Base-by-base conservation (phyloP, 2,888 invertebrate species). In the Tanypteryx hageni region DNA sequence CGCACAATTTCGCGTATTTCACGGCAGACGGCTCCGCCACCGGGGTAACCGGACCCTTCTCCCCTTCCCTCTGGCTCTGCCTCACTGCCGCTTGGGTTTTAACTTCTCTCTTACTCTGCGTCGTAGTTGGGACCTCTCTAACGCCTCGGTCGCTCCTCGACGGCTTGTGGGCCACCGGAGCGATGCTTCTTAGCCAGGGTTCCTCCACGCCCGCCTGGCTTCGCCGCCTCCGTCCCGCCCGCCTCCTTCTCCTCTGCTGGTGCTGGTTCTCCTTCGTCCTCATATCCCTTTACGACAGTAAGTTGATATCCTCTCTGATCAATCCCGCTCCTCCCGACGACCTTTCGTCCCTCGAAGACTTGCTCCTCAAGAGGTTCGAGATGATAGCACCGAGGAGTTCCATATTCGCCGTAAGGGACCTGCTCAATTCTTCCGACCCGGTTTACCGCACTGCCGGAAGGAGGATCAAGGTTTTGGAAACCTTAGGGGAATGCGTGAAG, bases 361-460 rank as follows among this genome's bases (percentile, higher is more conserved):
- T 89, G n/a, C 64, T 89, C 16, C 10, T 89, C 18, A 9, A 68
- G 44, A 89, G 64, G 31, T 89, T 64, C 44, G 44, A 64, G 89
- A 89, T 89, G 68, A 64, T 89, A 44, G 44, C 89, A 5, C 89
- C 89, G 18, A 64, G 89, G 64, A 89, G 64, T 44, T 89, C 89
- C 10, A 31, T 89, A 13, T 89, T 89, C 31, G 89, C 89, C 22
- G 68, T 89, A 9, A 31, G 89, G 7, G 89, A 64, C 4, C 61
- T 89, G 9, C 31, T 89, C 61, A 89, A 89, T 44, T 89, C 89
- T 18, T 44, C 89, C n/a, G 89, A 89, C 64, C 16, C 89, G 13
- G n/a, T 56, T 16, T 89, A 89, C 44, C 31, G 89, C 11, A 44
- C 13, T 9, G 89, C 89, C 7, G 89, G 61, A 31, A 16, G 13